phyloP scores from a whole-genome alignment of 1,140 invertebrate genomes.

The Homarus americanus region DNA sequence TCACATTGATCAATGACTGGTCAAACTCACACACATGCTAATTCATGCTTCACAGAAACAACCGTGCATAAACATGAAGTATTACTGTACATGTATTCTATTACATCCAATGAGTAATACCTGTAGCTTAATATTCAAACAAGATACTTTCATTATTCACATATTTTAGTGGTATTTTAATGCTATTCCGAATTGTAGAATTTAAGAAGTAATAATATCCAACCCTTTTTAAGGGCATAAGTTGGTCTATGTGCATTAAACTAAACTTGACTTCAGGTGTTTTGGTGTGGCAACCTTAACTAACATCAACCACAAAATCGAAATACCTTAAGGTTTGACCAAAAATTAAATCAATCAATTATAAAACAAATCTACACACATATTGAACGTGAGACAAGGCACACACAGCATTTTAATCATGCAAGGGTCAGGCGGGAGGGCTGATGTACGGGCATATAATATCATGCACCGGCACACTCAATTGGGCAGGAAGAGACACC shows the following conservation, averaged over 20 bases:
- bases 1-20: background rate
- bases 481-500: conserved; percentile 48
- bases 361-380: background rate
- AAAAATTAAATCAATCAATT: background rate
- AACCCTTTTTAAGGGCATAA: background rate
- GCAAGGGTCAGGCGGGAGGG: conserved; percentile 42
- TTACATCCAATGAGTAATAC: background rate
- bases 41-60: background rate
- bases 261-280: conserved; percentile 1
- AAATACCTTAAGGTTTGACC: background rate
- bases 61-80: background rate
- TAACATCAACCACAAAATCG: conserved; percentile 17
- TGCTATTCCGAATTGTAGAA: conserved; percentile 5
- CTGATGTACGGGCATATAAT: conserved; percentile 24
- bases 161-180: conserved; percentile 1
- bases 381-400: conserved; percentile 13
- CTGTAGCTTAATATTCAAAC: background rate
- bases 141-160: background rate
- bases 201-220: background rate
- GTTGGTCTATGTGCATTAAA: conserved; percentile 15
- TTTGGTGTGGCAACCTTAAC: conserved; percentile 16
- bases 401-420: conserved; percentile 40
- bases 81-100: too few species aligned
- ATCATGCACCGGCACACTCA: conserved; percentile 22
- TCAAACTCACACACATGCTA: background rate